phyloP scores from a whole-genome alignment of 2,113 vertebrate genomes.

The Oryzias javanicus region DNA sequence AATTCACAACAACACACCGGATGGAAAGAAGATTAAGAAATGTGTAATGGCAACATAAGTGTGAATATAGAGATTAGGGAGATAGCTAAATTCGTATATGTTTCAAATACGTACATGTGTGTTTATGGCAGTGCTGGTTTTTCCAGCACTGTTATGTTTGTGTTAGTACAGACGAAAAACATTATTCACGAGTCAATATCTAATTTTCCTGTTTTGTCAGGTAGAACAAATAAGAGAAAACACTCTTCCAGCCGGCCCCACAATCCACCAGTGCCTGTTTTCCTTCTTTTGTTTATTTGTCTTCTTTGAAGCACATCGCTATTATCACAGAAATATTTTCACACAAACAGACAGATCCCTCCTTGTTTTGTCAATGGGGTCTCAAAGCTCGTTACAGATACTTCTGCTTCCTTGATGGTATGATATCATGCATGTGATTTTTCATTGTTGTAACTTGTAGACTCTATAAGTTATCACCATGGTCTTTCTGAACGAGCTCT shows the following conservation, averaged over 20 bases:
- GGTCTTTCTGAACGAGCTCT: conserved; percentile 3
- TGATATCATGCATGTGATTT: neutral
- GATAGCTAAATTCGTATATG: neutral
- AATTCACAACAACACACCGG: neutral
- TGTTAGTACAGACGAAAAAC: conserved; percentile 46
- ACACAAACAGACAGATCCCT: too few species aligned
- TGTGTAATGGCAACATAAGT: neutral
- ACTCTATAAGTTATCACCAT: neutral
- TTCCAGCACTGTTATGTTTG: conserved; percentile 10
- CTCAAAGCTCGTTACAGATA: too few species aligned
- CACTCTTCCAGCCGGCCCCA: conserved; percentile 15
- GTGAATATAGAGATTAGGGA: neutral
- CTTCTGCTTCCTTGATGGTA: too few species aligned
- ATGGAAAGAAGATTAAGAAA: neutral
- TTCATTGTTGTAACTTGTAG: conserved; percentile 18
- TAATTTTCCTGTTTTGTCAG: conserved; percentile 67
- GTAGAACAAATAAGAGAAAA: conserved; percentile 65
- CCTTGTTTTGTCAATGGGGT: too few species aligned
- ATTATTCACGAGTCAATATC: conserved; percentile 65
- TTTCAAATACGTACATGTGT: neutral
- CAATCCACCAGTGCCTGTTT: conserved; percentile 22
- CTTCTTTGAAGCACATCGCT: neutral
- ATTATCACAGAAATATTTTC: too few species aligned
- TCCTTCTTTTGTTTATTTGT: neutral
- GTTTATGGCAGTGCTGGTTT: conserved; percentile 16